phyloP scores from a whole-genome alignment of 2,113 vertebrate genomes.

The Platysternon megacephalum region DNA sequence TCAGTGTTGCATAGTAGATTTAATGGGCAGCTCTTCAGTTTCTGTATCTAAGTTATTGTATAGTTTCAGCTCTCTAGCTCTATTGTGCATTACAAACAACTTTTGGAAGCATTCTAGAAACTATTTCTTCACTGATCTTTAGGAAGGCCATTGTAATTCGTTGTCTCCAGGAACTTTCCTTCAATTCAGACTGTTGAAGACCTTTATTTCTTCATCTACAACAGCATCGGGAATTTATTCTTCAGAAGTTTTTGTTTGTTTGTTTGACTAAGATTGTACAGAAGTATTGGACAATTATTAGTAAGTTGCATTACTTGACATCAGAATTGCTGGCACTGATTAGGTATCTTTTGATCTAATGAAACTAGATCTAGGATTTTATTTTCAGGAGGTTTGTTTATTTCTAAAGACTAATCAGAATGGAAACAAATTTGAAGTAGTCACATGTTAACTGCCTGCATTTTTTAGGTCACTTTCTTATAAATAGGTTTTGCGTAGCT shows the following conservation, averaged over 20 bases:
- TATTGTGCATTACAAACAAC: not conserved
- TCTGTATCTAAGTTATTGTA: conserved; percentile 10
- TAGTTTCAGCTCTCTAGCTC: conserved; percentile 40
- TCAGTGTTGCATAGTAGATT: not conserved
- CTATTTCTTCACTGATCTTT: conserved; percentile 42
- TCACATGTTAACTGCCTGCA: not conserved
- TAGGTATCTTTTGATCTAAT: not conserved
- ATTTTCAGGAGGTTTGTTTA: not conserved
- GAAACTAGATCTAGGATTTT: not conserved
- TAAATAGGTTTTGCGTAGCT: not conserved
- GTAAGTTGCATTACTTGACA: not conserved
- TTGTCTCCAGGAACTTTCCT: conserved; percentile 36
- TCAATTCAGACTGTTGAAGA: conserved; percentile 39
- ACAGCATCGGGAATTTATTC: conserved; percentile 48
- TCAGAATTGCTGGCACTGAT: no score
- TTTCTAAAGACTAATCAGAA: not conserved
- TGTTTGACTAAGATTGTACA: not conserved
- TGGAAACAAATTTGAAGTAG: not conserved
- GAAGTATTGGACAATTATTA: not conserved
- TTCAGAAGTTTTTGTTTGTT: not conserved
- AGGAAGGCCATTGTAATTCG: conserved; percentile 33
- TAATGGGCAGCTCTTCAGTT: conserved; percentile 23
- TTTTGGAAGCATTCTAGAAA: conserved; percentile 20
- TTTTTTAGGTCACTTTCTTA: not conserved
- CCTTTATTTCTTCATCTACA: conserved; percentile 50